Evolutionary conservation across 2,888 invertebrate species (phyloP), one percentile per base, ranked within the genome.

Genomic region (Atrina japonica): DNA sequence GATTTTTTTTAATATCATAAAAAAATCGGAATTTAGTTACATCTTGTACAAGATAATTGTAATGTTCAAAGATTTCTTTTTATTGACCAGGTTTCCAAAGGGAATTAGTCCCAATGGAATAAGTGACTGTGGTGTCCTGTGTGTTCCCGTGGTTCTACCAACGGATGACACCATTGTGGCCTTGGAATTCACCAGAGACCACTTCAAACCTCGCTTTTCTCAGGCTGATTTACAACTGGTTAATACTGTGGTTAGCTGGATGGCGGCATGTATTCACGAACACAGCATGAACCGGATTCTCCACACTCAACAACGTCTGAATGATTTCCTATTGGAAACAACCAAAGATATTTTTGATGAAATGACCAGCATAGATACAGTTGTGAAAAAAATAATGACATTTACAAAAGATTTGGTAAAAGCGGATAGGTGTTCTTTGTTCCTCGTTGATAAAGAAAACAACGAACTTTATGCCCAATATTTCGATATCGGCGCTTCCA

Each of bases 321-420:
- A 83, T 67, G 73, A 77, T 40, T 81, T 80, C 55, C 73, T 83
- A 18, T 60, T 83, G 45, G 78, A 79, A 21, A 78, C 76, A 11
- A 80, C 83, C n/a, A 79, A 77, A 63, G 72, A 73, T 6, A 77
- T 86, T 70, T 85, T 85, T 70, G 83, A 85, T 68, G 84, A 86
- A 55, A 76, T 85, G 43, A 77, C 78, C 21, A 76, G 78, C 56
- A 78, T 83, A 25, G 83, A 84, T 58, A 58, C 45, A 3, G 75
- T 86, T 2, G 75, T 85, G 23, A 75, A 82, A 45, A 83, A 82
- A 25, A 84, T 85, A 40, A 83, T 86, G 81, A 80, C 81, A 61
- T 83, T 77, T 66, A 83, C 86, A 30, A 86, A 87, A 64, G 78
- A 86, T 30, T 78, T 86, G 18, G 84, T 87, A 23, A 63, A 75